Evolutionary conservation across 2,113 vertebrate genomes (phyloP).

Genomic region (Amazona guildingii): DNA sequence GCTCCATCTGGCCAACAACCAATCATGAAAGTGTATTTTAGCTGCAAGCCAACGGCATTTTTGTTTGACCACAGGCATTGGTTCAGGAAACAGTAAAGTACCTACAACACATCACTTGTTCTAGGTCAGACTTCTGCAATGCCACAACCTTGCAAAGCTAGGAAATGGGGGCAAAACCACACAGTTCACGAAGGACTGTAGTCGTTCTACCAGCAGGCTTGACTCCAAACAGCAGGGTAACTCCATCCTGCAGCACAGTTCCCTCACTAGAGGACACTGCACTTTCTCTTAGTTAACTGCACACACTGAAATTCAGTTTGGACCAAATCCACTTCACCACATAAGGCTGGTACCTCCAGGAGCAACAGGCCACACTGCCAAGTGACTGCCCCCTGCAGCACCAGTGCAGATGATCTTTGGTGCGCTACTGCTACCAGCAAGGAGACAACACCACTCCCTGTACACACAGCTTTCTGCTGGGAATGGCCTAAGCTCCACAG

Average conservation of each 20-base stretch:
- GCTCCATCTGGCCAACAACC: background rate
- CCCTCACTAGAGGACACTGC: background rate
- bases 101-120: background rate
- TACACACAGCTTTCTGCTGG: background rate
- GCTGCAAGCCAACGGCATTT: background rate
- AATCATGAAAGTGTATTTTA: background rate
- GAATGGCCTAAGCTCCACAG: background rate
- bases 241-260: background rate
- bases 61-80: background rate
- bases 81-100: background rate
- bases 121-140: background rate
- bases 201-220: background rate
- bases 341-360: background rate
- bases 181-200: background rate
- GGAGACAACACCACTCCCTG: background rate
- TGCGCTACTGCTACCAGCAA: background rate
- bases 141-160: background rate
- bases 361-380: background rate
- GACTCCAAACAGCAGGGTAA: background rate
- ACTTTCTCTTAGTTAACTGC: background rate
- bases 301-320: background rate
- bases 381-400: background rate
- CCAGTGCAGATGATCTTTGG: background rate
- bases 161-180: background rate
- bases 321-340: accelerated